These are phyloP conservation scores for Andinoacara biseriatus DNA, from an alignment of 2,113 vertebrate genomes.

Conservation along the genomic window DNA sequence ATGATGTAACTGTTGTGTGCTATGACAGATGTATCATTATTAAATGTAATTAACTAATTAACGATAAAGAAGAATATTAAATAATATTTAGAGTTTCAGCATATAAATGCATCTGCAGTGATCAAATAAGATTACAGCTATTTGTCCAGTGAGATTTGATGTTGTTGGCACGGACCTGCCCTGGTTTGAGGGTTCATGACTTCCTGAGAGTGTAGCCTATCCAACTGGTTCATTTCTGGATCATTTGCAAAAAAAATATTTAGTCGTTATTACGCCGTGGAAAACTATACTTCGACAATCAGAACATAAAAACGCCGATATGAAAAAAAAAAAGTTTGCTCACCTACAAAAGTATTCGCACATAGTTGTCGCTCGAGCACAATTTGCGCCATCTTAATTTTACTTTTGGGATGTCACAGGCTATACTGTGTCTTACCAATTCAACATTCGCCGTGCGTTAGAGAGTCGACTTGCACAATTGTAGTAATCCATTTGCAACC, in stretches of 20 bases:
- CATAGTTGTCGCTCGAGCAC: neutral
- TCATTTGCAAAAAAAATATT: slow-evolving; percentile 61
- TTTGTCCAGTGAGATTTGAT: slow-evolving; percentile 82
- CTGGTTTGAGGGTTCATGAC: slow-evolving; percentile 80
- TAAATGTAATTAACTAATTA: neutral
- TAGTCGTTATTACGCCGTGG: slow-evolving; percentile 21
- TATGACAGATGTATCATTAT: neutral
- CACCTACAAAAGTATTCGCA: neutral
- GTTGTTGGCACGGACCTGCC: slow-evolving; percentile 85
- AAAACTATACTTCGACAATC: neutral
- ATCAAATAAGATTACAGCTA: slow-evolving; percentile 86
- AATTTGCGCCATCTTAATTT: slow-evolving; percentile 46
- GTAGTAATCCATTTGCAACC: slow-evolving; percentile 63
- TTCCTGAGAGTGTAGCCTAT: slow-evolving; percentile 60
- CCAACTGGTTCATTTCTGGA: slow-evolving; percentile 68
- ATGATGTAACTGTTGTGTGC: neutral
- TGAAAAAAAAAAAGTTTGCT: slow-evolving; percentile 24
- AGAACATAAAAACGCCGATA: neutral
- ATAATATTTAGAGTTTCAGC: slow-evolving; percentile 64
- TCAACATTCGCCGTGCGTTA: slow-evolving; percentile 46
- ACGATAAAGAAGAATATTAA: slow-evolving; percentile 50
- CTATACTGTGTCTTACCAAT: slow-evolving; percentile 44
- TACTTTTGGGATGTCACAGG: slow-evolving; percentile 27
- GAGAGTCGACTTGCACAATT: slow-evolving; percentile 53
- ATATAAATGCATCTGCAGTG: slow-evolving; percentile 80